Percentiles rank a stretch among this genome's conserved stretches.
Conservation (phyloP, 2,888 invertebrate species). For the Euphydryas editha region DNA sequence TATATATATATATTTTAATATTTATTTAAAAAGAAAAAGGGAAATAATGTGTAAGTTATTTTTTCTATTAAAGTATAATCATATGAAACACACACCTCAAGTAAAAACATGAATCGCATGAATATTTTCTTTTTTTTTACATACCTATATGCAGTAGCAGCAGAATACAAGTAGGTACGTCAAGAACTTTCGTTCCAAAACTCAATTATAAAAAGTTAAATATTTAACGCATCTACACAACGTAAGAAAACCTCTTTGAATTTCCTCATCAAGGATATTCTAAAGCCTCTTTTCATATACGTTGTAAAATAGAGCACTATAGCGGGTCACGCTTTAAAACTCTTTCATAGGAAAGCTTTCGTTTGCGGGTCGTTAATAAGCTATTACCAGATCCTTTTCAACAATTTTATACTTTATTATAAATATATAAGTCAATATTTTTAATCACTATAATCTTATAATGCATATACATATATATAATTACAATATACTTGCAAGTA, state of each 20-base stretch:
- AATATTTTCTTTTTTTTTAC: background rate
- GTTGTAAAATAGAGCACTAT: constrained; percentile 33
- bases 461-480: background rate
- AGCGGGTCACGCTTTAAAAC: constrained; percentile 36
- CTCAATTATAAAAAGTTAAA: constrained; percentile 26
- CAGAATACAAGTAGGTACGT: background rate
- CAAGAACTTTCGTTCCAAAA: constrained; percentile 14
- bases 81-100: no score
- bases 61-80: no score
- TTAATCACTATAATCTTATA: background rate
- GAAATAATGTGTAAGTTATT: no score
- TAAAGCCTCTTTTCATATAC: constrained; percentile 30
- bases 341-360: constrained; percentile 25
- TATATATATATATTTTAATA: no score
- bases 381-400: constrained; percentile 26
- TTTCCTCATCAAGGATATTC: constrained; percentile 38
- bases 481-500: background rate
- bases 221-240: constrained; percentile 25
- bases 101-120: background rate
- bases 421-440: background rate
- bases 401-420: constrained; percentile 1
- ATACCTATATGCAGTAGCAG: background rate
- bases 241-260: constrained; percentile 33
- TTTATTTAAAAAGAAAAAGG: no score
- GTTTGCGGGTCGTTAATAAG: constrained; percentile 31